phyloP scores from a whole-genome alignment of 2,113 vertebrate genomes.

The Gopherus flavomarginatus region DNA sequence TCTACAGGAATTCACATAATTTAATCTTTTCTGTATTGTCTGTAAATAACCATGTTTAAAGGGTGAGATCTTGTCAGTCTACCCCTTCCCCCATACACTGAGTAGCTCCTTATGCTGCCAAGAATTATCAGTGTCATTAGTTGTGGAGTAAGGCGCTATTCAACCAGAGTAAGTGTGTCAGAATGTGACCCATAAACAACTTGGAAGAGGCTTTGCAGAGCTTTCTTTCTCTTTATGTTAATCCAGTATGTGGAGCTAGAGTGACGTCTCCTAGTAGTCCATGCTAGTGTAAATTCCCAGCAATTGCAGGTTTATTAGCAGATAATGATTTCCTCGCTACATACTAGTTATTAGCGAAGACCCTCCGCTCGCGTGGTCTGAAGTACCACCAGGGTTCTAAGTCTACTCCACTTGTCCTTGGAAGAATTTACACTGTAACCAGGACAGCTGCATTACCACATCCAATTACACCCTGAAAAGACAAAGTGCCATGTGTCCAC shows the following conservation, averaged over 20 bases:
- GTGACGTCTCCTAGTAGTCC: slow-evolving; percentile 44
- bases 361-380: slow-evolving; percentile 58
- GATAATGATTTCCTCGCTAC: slow-evolving; percentile 64
- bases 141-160: background rate
- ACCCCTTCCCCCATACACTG: no score
- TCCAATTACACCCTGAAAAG: slow-evolving; percentile 84
- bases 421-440: slow-evolving; percentile 82
- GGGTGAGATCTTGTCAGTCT: background rate
- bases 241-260: no score
- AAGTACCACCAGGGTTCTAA: slow-evolving; percentile 72
- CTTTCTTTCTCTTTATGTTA: background rate
- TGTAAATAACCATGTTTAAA: background rate
- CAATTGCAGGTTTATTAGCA: slow-evolving; percentile 54
- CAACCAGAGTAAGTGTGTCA: background rate
- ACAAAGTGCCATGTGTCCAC: slow-evolving; percentile 71
- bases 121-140: background rate
- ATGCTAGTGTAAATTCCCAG: slow-evolving; percentile 8
- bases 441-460: slow-evolving; percentile 81
- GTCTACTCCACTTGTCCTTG: slow-evolving; percentile 81
- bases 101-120: background rate
- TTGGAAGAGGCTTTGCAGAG: background rate
- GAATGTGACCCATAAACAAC: background rate
- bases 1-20: background rate
- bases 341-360: slow-evolving; percentile 71
- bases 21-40: background rate